Evolutionary conservation across 1,140 invertebrate species (phyloP).

Genomic region (Nasonia longicornis): DNA sequence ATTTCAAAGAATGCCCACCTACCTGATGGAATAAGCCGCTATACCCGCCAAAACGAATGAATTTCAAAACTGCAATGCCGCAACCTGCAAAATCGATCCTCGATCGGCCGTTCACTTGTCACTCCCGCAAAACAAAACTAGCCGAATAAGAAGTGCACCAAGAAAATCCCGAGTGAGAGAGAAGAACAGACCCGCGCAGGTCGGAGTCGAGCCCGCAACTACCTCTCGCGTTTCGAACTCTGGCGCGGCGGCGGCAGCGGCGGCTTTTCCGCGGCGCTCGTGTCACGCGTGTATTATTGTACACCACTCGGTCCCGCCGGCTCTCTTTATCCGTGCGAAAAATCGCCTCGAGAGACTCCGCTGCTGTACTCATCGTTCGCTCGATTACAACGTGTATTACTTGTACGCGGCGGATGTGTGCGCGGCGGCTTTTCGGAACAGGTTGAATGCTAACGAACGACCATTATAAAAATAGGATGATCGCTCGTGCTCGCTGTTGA

Average conservation of each 20-base stretch:
- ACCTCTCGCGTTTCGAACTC: background rate
- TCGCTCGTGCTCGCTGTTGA: background rate
- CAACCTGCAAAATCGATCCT: no score
- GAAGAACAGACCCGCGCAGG: conserved; percentile 1
- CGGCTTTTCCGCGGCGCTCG: conserved; percentile 10
- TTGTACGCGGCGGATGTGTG: no score
- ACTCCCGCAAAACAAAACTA: background rate
- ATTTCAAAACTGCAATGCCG: no score
- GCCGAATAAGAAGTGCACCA: background rate
- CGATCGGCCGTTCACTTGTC: no score
- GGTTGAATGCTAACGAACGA: background rate
- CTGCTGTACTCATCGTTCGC: no score
- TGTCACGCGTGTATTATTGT: background rate
- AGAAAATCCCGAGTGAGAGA: background rate
- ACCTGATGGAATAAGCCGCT: no score
- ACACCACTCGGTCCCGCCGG: background rate
- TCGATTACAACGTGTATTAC: no score
- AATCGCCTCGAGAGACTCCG: background rate
- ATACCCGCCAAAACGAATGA: no score
- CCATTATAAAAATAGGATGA: background rate
- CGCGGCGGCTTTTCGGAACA: background rate
- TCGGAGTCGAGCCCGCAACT: conserved; percentile 35
- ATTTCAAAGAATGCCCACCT: no score
- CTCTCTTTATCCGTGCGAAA: background rate
- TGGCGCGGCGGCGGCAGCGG: background rate